Base-by-base conservation (phyloP, 2,888 invertebrate genomes). In the Agonopterix arenella region DNA sequence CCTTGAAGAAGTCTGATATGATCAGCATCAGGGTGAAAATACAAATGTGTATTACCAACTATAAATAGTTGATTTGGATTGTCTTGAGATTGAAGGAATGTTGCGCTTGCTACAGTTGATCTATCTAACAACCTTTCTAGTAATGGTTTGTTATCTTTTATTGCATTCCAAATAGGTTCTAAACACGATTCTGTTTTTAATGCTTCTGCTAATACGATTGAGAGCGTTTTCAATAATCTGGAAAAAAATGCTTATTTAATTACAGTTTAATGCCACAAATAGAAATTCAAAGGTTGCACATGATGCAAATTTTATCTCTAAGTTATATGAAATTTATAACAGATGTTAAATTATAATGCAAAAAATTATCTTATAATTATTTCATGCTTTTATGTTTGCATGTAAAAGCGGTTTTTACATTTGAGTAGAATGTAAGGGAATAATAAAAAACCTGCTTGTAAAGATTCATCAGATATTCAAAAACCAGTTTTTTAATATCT, bases 1-100 rank as follows among this genome's bases (percentile, higher is more conserved):
- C 93, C 93, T 90, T 98, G 98, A 16, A 98, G 73, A 4, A 98
- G 84, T 54, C 98, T 90, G 60, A 98, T 94, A 68, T 97, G 96
- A 79, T 96, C 96, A 5, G 98, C 95, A 76, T 95, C 93, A 0
- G 97, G 97, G 74, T 96, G 96, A 69, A 97, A 98, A 84, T 97
- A 98, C 46, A 98, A 90, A 89, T 99, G 98, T 1, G 97, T 97
- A 70, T 97, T 98, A 11, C 94, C 97, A 56, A 94, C 85, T 40
- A 96, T 70, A 38, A 96, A 63, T 50, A 93, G 78, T 62, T 93
- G 90, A 52, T 84, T 78, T 2, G 84, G 80, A 52, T 90, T 90
- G 10, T 91, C 92, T 55, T 84, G 71, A 1, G 92, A 91, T 61
- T 91, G 85, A 36, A 96, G 76, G 50, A 91, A 72, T 36, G 90